A percentile compares a stretch with the other conserved stretches of the same genome.
Conservation (phyloP, 1,140 invertebrate species). For the Drosophila rhopaloa region DNA sequence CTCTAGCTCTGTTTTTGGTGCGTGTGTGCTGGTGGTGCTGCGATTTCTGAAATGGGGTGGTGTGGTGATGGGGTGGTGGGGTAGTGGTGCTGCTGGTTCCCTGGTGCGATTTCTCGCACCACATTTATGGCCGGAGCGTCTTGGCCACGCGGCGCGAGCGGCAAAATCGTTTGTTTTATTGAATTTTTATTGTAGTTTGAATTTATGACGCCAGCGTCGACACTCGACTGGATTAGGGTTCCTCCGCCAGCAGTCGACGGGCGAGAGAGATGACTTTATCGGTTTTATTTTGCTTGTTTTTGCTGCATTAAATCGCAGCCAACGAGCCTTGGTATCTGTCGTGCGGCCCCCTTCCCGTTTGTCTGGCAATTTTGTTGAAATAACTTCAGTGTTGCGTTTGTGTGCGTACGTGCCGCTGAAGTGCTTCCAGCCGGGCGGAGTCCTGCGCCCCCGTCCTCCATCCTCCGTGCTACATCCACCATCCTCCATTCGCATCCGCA, state of each 20-base stretch:
- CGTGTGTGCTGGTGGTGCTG: conserved; percentile 29
- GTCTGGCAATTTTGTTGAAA: conserved; percentile 81
- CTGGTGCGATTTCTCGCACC: conserved; percentile 47
- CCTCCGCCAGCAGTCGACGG: conserved; percentile 19
- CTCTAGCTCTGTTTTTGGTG: conserved; percentile 38
- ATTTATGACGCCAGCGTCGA: conserved; percentile 72
- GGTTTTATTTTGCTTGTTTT: conserved; percentile 63
- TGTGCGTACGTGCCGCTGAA: conserved; percentile 80
- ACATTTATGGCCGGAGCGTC: conserved; percentile 45
- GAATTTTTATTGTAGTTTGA: conserved; percentile 83
- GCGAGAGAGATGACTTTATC: conserved; percentile 72
- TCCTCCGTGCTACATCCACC: neutral
- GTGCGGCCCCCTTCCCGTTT: conserved; percentile 38
- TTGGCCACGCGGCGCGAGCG: conserved; percentile 22
- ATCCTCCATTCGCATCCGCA: conserved; percentile 21
- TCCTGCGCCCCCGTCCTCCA: neutral
- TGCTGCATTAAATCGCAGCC: conserved; percentile 80
- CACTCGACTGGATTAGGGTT: conserved; percentile 77
- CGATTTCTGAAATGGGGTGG: conserved; percentile 16
- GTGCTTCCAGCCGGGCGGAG: conserved; percentile 49
- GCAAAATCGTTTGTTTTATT: conserved; percentile 81
- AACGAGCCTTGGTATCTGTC: conserved; percentile 64
- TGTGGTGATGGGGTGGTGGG: conserved; percentile 6
- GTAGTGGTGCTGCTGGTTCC: conserved; percentile 12
- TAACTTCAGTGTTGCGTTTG: conserved; percentile 78